Evolutionary conservation across 1,140 invertebrate species (phyloP).

Genomic region (Drosophila guanche): DNA sequence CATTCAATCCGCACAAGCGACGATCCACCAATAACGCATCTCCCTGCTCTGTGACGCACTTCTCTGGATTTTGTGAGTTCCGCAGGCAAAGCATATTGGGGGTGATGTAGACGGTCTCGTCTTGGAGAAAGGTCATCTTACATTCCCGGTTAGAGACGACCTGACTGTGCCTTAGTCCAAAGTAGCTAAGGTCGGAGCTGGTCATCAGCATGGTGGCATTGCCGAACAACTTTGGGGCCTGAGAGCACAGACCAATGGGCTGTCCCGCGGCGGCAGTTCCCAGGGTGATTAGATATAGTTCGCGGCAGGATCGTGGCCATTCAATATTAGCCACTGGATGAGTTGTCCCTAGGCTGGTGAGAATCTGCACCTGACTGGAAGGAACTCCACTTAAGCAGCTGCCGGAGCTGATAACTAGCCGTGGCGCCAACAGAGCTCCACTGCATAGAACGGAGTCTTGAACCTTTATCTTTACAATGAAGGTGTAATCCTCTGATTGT

Average conservation of each 20-base stretch:
- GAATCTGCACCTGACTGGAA: not conserved
- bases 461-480: slow-evolving; percentile 30
- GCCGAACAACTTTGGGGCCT: not conserved
- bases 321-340: not conserved
- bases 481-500: slow-evolving; percentile 6
- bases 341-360: not conserved
- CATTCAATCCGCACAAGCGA: slow-evolving; percentile 26
- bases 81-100: slow-evolving; percentile 23
- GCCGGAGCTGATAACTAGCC: slow-evolving; percentile 14
- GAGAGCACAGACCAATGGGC: slow-evolving; percentile 5
- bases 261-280: not conserved
- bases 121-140: slow-evolving; percentile 11
- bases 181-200: slow-evolving; percentile 26
- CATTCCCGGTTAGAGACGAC: slow-evolving; percentile 23
- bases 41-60: slow-evolving; percentile 23
- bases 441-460: slow-evolving; percentile 10
- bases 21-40: slow-evolving; percentile 16
- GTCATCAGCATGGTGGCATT: slow-evolving; percentile 39
- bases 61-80: slow-evolving; percentile 10
- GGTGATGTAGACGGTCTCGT: slow-evolving; percentile 20
- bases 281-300: slow-evolving; percentile 10
- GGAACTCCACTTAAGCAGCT: not conserved
- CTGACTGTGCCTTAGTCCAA: slow-evolving; percentile 16
- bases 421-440: slow-evolving; percentile 12
- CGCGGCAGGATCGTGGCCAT: not conserved